These are phyloP conservation scores for Hirundichthys speculiger DNA, from an alignment of 2,113 vertebrate genomes.

Conservation along the genomic window DNA sequence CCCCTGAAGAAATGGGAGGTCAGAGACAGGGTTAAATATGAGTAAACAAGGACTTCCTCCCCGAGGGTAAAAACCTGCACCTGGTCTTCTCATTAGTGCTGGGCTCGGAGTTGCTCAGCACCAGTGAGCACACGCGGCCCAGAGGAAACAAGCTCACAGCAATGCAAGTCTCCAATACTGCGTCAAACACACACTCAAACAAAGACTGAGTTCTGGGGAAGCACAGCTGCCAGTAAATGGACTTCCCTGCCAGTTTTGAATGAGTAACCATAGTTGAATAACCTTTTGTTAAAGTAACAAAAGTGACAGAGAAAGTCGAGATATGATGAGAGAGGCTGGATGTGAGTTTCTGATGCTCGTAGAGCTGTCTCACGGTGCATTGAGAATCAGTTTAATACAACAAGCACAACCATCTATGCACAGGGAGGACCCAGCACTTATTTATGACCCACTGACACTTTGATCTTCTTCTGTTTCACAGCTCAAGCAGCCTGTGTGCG, in stretches of 20 bases:
- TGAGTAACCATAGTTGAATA: slow-evolving; percentile 15
- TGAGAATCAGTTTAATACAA: slow-evolving; percentile 1
- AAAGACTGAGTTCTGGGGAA: slow-evolving; percentile 29
- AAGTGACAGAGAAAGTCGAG: slow-evolving; percentile 4
- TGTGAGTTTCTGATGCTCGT: slow-evolving; percentile 7
- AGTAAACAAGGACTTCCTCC: slow-evolving; percentile 75
- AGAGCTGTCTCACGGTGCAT: background rate
- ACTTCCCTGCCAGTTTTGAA: slow-evolving; percentile 27
- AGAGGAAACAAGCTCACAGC: slow-evolving; percentile 68
- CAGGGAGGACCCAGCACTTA: slow-evolving; percentile 25
- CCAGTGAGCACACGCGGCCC: slow-evolving; percentile 58
- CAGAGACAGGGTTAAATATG: slow-evolving; percentile 57
- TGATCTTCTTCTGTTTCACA: slow-evolving; percentile 56
- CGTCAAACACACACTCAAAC: slow-evolving; percentile 33
- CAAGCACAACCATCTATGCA: slow-evolving; percentile 20
- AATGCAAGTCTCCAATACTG: slow-evolving; percentile 43
- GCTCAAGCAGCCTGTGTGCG: slow-evolving; percentile 44
- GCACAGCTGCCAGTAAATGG: background rate
- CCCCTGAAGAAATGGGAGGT: slow-evolving; percentile 28
- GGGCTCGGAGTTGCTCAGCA: slow-evolving; percentile 42
- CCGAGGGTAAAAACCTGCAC: slow-evolving; percentile 64
- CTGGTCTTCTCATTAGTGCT: slow-evolving; percentile 71
- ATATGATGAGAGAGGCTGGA: no score
- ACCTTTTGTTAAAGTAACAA: background rate
- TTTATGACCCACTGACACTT: slow-evolving; percentile 53